These are phyloP conservation scores for Eudorcas thomsonii DNA, from an alignment of 2,113 vertebrate species.

Conservation along the genomic window DNA sequence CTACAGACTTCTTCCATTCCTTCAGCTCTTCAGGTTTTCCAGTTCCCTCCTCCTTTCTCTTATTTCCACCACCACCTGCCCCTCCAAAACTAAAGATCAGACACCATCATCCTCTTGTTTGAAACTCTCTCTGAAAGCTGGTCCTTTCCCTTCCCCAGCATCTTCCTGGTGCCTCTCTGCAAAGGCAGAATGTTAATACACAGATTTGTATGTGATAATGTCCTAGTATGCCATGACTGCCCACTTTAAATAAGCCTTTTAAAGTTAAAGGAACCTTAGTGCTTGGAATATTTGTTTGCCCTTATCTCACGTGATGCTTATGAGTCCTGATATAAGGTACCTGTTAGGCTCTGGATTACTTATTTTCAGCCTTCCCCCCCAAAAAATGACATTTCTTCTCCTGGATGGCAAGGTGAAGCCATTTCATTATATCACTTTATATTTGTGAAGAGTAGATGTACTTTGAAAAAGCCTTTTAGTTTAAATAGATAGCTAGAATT, in stretches of 20 bases:
- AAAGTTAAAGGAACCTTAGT: neutral
- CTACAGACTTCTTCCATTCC: neutral
- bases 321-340: neutral
- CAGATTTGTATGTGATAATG: accelerated
- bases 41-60: neutral
- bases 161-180: neutral
- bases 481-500: neutral
- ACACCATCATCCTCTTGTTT: neutral
- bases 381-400: neutral
- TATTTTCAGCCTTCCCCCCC: neutral
- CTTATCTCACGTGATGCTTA: neutral
- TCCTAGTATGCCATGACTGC: neutral
- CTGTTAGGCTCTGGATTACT: neutral
- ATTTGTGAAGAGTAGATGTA: neutral
- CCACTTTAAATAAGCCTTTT: neutral
- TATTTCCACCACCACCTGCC: neutral
- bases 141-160: neutral
- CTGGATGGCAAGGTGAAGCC: conserved; percentile 8
- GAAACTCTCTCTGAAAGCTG: neutral
- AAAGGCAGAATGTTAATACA: neutral
- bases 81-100: neutral
- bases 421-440: neutral
- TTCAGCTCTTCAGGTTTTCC: neutral
- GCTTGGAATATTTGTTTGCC: neutral
- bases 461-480: neutral